Conservation (phyloP, 2,888 invertebrate species). For the Phoronis australis region DNA sequence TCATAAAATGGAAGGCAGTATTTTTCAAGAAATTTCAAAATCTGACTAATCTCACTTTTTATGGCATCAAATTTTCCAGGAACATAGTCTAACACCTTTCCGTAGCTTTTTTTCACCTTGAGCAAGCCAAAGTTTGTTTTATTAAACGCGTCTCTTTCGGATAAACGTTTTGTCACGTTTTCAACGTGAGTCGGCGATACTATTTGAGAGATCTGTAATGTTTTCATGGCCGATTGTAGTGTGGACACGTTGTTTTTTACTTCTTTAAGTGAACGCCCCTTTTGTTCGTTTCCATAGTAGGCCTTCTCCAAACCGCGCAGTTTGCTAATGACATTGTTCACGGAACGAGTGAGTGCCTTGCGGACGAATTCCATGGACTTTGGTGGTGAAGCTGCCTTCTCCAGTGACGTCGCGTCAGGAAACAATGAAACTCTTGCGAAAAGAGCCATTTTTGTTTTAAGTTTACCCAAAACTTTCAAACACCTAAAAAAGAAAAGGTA, state of each 20-base stretch:
- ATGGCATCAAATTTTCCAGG: not conserved
- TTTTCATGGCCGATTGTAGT: not conserved
- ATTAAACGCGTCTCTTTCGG: not conserved
- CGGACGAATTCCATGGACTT: not conserved
- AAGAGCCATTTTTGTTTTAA: too few relatives aligned
- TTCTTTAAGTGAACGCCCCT: too few relatives aligned
- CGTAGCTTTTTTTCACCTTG: not conserved
- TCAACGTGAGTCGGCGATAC: not conserved
- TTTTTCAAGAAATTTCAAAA: not conserved
- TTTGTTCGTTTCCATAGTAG: not conserved
- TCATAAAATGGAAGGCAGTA: not conserved
- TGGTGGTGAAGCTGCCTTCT: too few relatives aligned
- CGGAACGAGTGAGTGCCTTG: not conserved
- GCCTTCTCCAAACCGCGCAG: not conserved
- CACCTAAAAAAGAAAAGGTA: too few relatives aligned
- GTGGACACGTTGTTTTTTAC: not conserved
- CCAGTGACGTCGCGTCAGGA: too few relatives aligned
- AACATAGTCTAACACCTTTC: not conserved
- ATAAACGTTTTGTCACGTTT: not conserved
- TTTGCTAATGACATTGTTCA: not conserved
- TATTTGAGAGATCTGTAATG: not conserved
- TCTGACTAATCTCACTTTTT: not conserved
- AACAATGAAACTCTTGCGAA: too few relatives aligned
- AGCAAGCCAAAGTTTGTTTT: not conserved
- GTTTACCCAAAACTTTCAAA: too few relatives aligned